phyloP scores from a whole-genome alignment of 2,888 invertebrate species.

The Punctoribates punctum region DNA sequence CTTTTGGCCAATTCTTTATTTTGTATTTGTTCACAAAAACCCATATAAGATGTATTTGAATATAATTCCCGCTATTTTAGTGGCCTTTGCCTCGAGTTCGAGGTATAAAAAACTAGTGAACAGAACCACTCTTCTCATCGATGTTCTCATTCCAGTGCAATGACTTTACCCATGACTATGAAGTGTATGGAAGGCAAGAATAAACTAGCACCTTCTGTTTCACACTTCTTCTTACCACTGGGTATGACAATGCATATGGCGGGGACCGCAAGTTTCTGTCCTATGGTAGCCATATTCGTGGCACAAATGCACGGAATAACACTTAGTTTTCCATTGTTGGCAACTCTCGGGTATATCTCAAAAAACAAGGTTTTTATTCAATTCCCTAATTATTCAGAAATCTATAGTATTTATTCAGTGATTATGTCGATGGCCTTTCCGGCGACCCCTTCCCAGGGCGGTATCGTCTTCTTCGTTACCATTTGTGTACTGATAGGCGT shows the following conservation, averaged over 20 bases:
- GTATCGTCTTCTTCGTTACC: constrained; percentile 6
- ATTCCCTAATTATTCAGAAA: not conserved
- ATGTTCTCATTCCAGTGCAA: constrained; percentile 1
- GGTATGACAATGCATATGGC: constrained; percentile 42
- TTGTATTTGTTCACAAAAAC: constrained; percentile 13
- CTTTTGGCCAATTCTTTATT: constrained; percentile 21
- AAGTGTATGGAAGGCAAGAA: constrained; percentile 38
- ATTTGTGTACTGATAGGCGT: constrained; percentile 31
- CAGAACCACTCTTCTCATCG: not conserved
- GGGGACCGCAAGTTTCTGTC: constrained; percentile 27
- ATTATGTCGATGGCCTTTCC: constrained; percentile 40
- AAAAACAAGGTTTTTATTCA: not conserved
- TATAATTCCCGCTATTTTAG: constrained; percentile 27
- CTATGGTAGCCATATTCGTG: constrained; percentile 37
- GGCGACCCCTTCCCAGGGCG: constrained; percentile 10
- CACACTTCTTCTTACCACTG: constrained; percentile 35
- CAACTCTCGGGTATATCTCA: constrained; percentile 34
- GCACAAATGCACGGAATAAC: constrained; percentile 34
- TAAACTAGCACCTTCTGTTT: constrained; percentile 14
- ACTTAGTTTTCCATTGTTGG: not conserved
- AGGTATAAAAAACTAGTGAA: not conserved
- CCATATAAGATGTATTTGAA: not conserved
- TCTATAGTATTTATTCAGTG: constrained; percentile 33
- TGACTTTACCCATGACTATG: constrained; percentile 41
- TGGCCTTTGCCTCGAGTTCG: constrained; percentile 35